Base-by-base conservation (phyloP, 2,797 vertebrate genomes). In the Sciaenops ocellatus region DNA sequence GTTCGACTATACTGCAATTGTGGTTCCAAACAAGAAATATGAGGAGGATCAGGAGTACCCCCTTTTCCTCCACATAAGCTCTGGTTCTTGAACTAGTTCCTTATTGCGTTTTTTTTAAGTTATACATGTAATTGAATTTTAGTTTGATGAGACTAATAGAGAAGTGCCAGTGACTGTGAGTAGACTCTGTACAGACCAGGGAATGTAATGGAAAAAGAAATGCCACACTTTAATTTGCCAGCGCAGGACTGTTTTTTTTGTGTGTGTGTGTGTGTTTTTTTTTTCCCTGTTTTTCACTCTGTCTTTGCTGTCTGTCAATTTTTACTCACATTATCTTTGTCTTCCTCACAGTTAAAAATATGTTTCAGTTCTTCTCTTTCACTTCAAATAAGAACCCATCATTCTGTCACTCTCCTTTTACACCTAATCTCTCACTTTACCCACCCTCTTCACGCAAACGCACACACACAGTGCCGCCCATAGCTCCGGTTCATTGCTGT, bases 151-250 rank as follows among this genome's bases (percentile, higher is more conserved):
- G 13, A 30, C 22, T 15, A 61, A 48, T 12, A 56, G 61, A 52
- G 30, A 65, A 47, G 76, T 48, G 22, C 44, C n/a, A 46, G 50
- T 18, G 38, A 62, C 63, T 60, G 47, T 72, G 28, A 74, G 41
- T 15, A 34, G 68, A 73, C 68, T 72, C 26, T 74, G 46, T 68
- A 55, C 71, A 78, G 69, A 57, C 67, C 47, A 64, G 66, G 28
- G 57, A 64, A 60, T 78, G 82, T 69, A 46, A 78, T 82, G 73
- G 83, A 84, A 79, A 34, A 87, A 84, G 68, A 54, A 56, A 74
- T 63, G 62, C 67, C 55, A 51, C 61, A 47, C 42, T 67, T 73
- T 78, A 83, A 73, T 84, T 84, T 80, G 54, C 78, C 64, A 78
- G 22, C 63, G 26, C 80, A 76, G 80, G 79, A 82, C 80, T 70